Base-by-base conservation (phyloP, 2,888 invertebrate genomes). In the Thecophora atra region DNA sequence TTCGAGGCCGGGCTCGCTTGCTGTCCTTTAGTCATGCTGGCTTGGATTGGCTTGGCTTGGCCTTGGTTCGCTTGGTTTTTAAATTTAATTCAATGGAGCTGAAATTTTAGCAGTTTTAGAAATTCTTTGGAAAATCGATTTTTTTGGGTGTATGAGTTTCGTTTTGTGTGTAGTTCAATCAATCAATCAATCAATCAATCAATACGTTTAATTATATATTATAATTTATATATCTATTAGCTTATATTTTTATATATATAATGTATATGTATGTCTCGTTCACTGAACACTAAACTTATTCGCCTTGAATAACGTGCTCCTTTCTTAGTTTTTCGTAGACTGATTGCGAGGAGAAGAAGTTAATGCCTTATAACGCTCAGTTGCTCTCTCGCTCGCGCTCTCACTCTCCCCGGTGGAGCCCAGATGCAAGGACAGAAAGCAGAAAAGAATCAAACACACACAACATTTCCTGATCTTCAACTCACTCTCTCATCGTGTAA, bases 11-110 rank as follows among this genome's bases (percentile, higher is more conserved):
- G 47, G 47, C 44, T 64, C 15, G 47, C 47, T 26, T 64, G 47
- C 24, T 63, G 44, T 47, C 64, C 64, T 47, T 64, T 64, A 44
- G 64, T 64, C 64, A 64, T 64, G 26, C n/a, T n/a, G n/a, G n/a
- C n/a, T n/a, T n/a, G n/a, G n/a, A n/a, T n/a, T n/a, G n/a, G n/a
- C n/a, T n/a, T n/a, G n/a, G n/a, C n/a, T n/a, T n/a, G n/a, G n/a
- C n/a, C n/a, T n/a, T n/a, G n/a, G n/a, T n/a, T n/a, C n/a, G n/a
- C 64, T 64, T 64, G 47, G 15, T 64, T 26, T 47, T 47, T 64
- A 24, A 64, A n/a, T 63, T 64, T 64, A 47, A 47, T 64, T 64
- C 64, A 64, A 44, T 64, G 64, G 64, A 64, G 44, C 64, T 64
- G 64, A 64, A 64, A 47, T 64, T 64, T 26, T 47, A 64, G 47